A percentile compares a stretch with the other conserved stretches of the same genome.
These are phyloP conservation scores for Pantherophis guttatus DNA, from an alignment of 2,113 vertebrate species.

Conservation along the genomic window DNA sequence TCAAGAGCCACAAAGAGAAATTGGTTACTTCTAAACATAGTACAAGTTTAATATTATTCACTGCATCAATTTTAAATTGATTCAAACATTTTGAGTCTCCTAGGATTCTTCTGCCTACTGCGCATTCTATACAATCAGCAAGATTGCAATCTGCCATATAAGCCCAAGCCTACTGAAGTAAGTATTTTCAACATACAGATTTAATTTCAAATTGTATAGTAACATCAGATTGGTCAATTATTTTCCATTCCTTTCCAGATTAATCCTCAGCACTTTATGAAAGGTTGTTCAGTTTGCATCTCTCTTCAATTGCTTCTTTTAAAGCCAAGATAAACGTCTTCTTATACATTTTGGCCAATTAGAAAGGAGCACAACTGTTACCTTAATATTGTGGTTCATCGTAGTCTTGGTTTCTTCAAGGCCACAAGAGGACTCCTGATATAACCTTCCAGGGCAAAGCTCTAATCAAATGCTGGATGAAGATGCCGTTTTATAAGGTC, in stretches of 20 bases:
- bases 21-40: neutral
- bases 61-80: neutral
- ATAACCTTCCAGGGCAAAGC: conserved; percentile 18
- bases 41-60: neutral
- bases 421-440: neutral
- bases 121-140: neutral
- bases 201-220: neutral
- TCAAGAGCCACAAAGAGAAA: neutral
- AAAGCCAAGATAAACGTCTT: neutral
- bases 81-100: neutral
- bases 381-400: conserved; percentile 26
- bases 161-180: neutral
- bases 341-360: neutral
- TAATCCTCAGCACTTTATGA: neutral
- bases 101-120: neutral
- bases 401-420: conserved; percentile 46
- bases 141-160: neutral
- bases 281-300: neutral
- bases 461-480: neutral
- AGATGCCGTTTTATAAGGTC: conserved; percentile 47
- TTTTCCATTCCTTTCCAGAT: neutral
- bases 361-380: neutral
- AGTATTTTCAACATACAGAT: neutral
- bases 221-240: neutral
- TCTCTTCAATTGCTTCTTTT: neutral